A percentile compares a stretch with the other conserved stretches of the same genome.
Evolutionary conservation across 2,113 vertebrate genomes (phyloP).

Genomic region (Atherinomorus stipes): DNA sequence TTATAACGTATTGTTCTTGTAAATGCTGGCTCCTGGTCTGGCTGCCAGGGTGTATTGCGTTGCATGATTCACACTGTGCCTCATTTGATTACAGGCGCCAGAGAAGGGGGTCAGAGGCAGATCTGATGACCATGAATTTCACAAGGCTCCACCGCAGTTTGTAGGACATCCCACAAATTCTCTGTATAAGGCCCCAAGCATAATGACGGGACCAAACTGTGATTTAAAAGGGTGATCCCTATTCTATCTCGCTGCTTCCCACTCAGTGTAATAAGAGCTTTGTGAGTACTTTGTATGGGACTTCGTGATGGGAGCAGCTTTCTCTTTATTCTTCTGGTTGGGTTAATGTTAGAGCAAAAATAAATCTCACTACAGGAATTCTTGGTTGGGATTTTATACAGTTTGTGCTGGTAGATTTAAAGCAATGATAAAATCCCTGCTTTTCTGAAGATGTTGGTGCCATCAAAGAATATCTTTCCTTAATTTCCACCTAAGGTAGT

Average conservation of each 20-base stretch:
- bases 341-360: slow-evolving; percentile 1
- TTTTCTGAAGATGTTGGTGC: neutral
- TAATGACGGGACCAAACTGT: slow-evolving; percentile 65
- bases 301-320: slow-evolving; percentile 39
- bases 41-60: slow-evolving; percentile 50
- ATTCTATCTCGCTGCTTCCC: slow-evolving; percentile 65
- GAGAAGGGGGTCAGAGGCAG: slow-evolving; percentile 59
- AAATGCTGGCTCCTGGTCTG: slow-evolving; percentile 45
- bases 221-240: slow-evolving; percentile 55
- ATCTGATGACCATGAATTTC: slow-evolving; percentile 70
- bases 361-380: too few relatives aligned
- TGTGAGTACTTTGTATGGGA: slow-evolving; percentile 50
- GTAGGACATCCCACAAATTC: slow-evolving; percentile 51
- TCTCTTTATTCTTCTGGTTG: slow-evolving; percentile 18
- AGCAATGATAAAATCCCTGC: neutral
- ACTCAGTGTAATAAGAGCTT: slow-evolving; percentile 67
- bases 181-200: slow-evolving; percentile 43
- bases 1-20: slow-evolving; percentile 38
- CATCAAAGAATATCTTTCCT: neutral
- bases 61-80: slow-evolving; percentile 59
- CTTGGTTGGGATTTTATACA: neutral
- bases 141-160: slow-evolving; percentile 41
- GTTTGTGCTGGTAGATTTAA: neutral
- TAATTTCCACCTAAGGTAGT: too few relatives aligned
- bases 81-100: slow-evolving; percentile 75